Evolutionary conservation across 2,113 vertebrate species (phyloP).

Genomic region (Irena cyanogastra): DNA sequence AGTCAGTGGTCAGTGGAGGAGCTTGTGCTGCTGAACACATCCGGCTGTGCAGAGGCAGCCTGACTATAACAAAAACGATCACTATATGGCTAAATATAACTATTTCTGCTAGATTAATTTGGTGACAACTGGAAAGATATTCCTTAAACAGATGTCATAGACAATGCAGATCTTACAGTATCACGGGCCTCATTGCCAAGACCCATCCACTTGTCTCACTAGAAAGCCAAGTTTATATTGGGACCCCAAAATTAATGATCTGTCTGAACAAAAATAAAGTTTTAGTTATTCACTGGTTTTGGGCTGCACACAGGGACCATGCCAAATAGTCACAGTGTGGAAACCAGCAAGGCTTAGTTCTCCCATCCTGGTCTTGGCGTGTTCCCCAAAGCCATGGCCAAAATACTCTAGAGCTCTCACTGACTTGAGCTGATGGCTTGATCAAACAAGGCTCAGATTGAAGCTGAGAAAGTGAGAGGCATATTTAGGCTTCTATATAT

Average conservation of each 20-base stretch:
- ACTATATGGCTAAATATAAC: neutral
- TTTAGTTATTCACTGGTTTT: neutral
- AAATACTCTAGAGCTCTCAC: neutral
- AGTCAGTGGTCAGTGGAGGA: neutral
- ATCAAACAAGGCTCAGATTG: neutral
- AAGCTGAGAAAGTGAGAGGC: neutral
- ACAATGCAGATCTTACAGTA: neutral
- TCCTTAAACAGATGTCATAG: neutral
- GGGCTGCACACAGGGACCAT: fast-evolving
- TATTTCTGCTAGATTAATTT: neutral
- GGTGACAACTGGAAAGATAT: neutral
- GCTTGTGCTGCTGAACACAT: neutral
- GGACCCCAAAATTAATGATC: neutral
- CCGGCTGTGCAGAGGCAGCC: neutral
- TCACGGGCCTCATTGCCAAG: neutral
- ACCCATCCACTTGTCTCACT: neutral
- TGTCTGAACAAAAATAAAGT: neutral
- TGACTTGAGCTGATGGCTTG: neutral
- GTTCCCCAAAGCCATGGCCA: neutral
- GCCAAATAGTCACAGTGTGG: neutral
- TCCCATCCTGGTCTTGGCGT: neutral
- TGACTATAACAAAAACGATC: neutral
- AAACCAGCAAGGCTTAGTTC: neutral
- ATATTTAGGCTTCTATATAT: neutral
- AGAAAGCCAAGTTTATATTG: neutral